These are phyloP conservation scores for Nettapus auritus DNA, from an alignment of 2,113 vertebrate genomes.

Conservation along the genomic window DNA sequence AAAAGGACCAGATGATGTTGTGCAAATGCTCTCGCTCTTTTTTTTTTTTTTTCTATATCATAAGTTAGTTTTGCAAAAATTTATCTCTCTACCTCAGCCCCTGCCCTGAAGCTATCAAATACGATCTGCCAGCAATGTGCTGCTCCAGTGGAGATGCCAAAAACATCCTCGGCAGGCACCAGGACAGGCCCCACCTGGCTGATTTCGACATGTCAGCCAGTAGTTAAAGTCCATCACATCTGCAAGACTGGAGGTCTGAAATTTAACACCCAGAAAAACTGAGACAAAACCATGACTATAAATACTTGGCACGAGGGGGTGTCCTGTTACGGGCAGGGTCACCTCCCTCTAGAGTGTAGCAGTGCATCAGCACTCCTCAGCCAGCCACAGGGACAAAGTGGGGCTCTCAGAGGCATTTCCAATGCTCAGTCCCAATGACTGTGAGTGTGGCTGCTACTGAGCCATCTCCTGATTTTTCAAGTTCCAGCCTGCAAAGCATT, in stretches of 20 bases:
- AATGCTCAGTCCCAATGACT: rapidly evolving
- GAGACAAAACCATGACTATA: not conserved
- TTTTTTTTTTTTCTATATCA: not conserved
- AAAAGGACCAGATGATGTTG: not conserved
- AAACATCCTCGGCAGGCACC: not conserved
- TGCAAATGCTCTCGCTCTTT: not conserved
- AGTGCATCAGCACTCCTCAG: not conserved
- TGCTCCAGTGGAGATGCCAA: not conserved
- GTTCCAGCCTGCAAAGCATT: not conserved
- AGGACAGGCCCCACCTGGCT: rapidly evolving
- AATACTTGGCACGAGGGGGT: not conserved
- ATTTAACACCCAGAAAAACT: too few species aligned
- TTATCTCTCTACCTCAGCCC: not conserved
- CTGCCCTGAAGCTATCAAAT: not conserved
- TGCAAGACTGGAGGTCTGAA: not conserved
- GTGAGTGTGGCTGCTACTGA: not conserved
- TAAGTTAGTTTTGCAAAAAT: not conserved
- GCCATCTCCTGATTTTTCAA: not conserved
- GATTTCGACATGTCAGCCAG: rapidly evolving
- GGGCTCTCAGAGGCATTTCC: not conserved
- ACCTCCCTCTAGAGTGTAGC: not conserved
- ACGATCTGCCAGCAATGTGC: not conserved
- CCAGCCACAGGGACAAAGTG: not conserved
- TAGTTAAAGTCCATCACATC: not conserved
- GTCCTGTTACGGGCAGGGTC: not conserved